A percentile compares a stretch with the other conserved stretches of the same genome.
Conservation (phyloP, 2,888 invertebrate genomes). For the Orthosia gothica region DNA sequence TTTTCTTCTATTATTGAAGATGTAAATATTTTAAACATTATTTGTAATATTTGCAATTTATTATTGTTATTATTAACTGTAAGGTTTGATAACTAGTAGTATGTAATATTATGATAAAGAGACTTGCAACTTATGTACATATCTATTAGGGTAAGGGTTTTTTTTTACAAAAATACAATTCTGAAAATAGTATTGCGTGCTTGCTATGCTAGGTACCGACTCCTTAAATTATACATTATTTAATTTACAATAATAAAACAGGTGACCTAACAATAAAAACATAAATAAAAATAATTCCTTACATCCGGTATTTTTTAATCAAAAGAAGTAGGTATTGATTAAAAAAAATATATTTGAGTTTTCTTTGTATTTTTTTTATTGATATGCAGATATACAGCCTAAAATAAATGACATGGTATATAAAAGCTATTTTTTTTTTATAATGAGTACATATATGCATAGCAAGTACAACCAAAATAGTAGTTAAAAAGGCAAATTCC, state of each 20-base stretch:
- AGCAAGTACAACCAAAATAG: slow-evolving; percentile 60
- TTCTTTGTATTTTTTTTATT: too few species aligned
- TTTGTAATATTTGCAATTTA: slow-evolving; percentile 88
- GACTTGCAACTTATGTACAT: slow-evolving; percentile 91
- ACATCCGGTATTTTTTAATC: too few species aligned
- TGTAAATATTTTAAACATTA: slow-evolving; percentile 90
- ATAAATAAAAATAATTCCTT: not conserved
- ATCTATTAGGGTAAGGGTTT: slow-evolving; percentile 89
- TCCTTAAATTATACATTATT: not conserved
- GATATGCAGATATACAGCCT: too few species aligned
- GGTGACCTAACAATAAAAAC: not conserved
- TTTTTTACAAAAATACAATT: slow-evolving; percentile 71
- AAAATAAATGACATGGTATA: too few species aligned
- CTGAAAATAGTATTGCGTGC: slow-evolving; percentile 61
- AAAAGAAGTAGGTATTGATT: too few species aligned
- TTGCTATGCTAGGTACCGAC: slow-evolving; percentile 62
- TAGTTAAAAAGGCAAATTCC: slow-evolving; percentile 61
- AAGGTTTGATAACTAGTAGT: slow-evolving; percentile 87
- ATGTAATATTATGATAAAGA: slow-evolving; percentile 87
- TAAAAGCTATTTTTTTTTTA: too few species aligned
- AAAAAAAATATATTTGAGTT: too few species aligned
- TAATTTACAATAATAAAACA: not conserved
- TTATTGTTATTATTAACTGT: slow-evolving; percentile 85
- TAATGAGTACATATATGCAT: slow-evolving; percentile 32
- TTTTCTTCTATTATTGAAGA: slow-evolving; percentile 83